Base-by-base conservation (phyloP, 2,888 invertebrate genomes). In the Actias luna region DNA sequence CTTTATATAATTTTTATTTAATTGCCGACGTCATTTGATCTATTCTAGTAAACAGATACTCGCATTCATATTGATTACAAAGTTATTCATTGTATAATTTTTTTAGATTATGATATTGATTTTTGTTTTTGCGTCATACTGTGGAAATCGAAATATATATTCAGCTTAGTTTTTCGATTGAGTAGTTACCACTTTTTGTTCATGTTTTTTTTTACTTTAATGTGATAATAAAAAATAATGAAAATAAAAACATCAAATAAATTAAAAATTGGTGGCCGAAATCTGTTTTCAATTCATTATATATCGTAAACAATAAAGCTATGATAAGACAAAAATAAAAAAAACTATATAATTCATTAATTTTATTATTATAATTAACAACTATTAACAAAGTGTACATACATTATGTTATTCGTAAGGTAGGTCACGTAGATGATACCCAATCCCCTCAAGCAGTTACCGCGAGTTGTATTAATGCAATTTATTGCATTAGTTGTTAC, bases 31-130 rank as follows among this genome's bases (percentile, higher is more conserved):
- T 29, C 29, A 55, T 29, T 29, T 29, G 29, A 55, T 55, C 52
- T 52, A 16, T 52, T 52, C 55, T 55, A 8, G 55, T 55, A 55
- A 55, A 55, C n/a, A 55, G 55, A 55, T 55, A 55, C 55, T 29
- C 7, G 55, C 8, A 10, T 55, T 55, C 55, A 8, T 55, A 55
- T 55, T 8, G 1, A 55, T 55, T 55, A 55, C 55, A 55, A 55
- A 55, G 55, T 55, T 59, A 52, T 63, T 58, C 33, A 52, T 16
- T 55, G n/a, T 29, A 29, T 46, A 16, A n/a, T n/a, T 16, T 27
- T 55, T 55, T 55, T 55, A 7, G 16, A 27, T n/a, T 29, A 7
- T 29, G 29, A 29, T 29, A 16, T 55, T 52, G 52, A 3, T 1
- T 52, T 27, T 16, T 55, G n/a, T 55, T 55, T 16, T 55, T 16